phyloP scores from a whole-genome alignment of 2,888 invertebrate species.

The Pegoplata infirma region DNA sequence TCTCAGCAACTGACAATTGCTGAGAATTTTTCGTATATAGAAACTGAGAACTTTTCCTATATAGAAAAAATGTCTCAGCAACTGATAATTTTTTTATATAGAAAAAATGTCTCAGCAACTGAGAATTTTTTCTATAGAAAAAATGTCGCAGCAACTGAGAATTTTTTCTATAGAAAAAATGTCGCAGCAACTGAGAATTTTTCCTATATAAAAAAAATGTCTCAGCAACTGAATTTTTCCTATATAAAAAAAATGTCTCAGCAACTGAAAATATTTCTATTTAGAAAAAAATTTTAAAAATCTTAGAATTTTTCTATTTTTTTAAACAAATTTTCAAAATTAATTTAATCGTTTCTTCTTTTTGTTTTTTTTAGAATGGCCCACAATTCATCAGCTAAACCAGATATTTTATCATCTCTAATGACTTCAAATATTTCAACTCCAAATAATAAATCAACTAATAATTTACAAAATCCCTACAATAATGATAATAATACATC shows the following conservation, averaged over 20 bases:
- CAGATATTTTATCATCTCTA: slow-evolving; percentile 72
- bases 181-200: background rate
- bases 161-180: too few species aligned
- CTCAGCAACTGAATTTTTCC: background rate
- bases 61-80: too few species aligned
- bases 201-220: too few species aligned
- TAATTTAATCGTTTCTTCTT: slow-evolving; percentile 2
- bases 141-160: background rate
- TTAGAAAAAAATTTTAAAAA: background rate
- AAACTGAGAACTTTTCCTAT: background rate
- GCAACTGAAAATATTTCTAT: background rate
- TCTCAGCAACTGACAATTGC: too few species aligned
- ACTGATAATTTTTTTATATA: background rate
- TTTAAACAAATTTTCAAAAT: background rate
- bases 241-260: background rate
- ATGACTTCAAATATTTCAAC: slow-evolving; percentile 70
- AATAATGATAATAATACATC: slow-evolving; percentile 28
- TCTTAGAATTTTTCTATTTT: too few species aligned
- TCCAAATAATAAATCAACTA: slow-evolving; percentile 34
- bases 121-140: background rate
- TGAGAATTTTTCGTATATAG: too few species aligned
- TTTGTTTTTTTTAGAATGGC: slow-evolving; percentile 72
- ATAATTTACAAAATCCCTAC: slow-evolving; percentile 55
- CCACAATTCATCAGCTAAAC: slow-evolving; percentile 68
- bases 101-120: too few species aligned